These are phyloP conservation scores for Caenorhabditis sp. DNA, from an alignment of 2,888 invertebrate genomes.

Conservation along the genomic window DNA sequence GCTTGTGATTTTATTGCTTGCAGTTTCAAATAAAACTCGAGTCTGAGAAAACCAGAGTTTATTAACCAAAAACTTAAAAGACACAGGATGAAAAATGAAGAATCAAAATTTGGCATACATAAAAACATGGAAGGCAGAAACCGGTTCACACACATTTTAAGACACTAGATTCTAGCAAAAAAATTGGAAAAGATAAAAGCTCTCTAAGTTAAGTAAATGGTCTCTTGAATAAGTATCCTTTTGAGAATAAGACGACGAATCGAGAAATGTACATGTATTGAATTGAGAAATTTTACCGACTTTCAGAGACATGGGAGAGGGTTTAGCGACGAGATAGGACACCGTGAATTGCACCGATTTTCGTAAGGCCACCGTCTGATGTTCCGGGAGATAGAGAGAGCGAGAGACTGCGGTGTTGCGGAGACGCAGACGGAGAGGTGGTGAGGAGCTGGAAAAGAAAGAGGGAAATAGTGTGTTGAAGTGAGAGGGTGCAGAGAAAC, in stretches of 20 bases:
- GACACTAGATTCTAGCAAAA: constrained; percentile 49
- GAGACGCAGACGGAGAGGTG: constrained; percentile 52
- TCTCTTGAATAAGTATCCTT: constrained; percentile 29
- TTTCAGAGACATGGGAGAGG: neutral
- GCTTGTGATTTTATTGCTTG: too few relatives aligned
- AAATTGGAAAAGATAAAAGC: constrained; percentile 35
- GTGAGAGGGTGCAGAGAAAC: constrained; percentile 9
- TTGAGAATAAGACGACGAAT: constrained; percentile 16
- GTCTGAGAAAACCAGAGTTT: constrained; percentile 5
- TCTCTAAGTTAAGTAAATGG: constrained; percentile 53
- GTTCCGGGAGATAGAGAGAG: constrained; percentile 42
- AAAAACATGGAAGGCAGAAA: constrained; percentile 23
- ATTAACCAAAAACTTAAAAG: neutral
- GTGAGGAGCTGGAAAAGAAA: constrained; percentile 48
- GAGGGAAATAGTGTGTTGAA: neutral
- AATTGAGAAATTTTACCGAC: constrained; percentile 24
- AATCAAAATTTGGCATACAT: constrained; percentile 34
- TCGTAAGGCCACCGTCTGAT: constrained; percentile 30
- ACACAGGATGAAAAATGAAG: neutral
- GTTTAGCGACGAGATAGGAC: constrained; percentile 55
- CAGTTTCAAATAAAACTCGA: too few relatives aligned
- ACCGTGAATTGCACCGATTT: constrained; percentile 59
- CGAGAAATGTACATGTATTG: constrained; percentile 56
- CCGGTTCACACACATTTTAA: constrained; percentile 52
- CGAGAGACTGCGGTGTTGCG: constrained; percentile 51